phyloP scores from a whole-genome alignment of 2,888 invertebrate genomes.

The Esperia sulphurella region DNA sequence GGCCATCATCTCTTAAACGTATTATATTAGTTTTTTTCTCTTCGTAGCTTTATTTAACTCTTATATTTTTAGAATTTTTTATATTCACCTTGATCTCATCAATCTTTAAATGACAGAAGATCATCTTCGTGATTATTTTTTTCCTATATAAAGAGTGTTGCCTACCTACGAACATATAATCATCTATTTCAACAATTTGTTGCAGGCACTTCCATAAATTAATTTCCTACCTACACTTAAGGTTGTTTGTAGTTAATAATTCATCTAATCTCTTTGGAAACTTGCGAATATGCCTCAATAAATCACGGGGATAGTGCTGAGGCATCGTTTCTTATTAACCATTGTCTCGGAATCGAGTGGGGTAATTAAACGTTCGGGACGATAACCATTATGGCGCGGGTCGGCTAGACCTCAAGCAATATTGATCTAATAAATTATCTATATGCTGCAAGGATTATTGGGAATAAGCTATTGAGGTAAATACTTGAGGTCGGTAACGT shows the following conservation, averaged over 20 bases:
- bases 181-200: background rate
- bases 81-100: no score
- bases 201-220: slow-evolving; percentile 11
- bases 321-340: slow-evolving; percentile 73
- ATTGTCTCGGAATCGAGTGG: slow-evolving; percentile 64
- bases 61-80: no score
- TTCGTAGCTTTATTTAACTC: no score
- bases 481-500: slow-evolving; percentile 23
- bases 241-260: slow-evolving; percentile 52
- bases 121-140: no score
- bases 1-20: background rate
- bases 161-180: background rate
- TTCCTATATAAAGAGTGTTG: no score
- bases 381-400: slow-evolving; percentile 65
- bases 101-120: no score
- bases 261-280: slow-evolving; percentile 58
- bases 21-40: no score
- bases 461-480: slow-evolving; percentile 47
- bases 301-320: slow-evolving; percentile 66
- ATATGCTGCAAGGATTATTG: slow-evolving; percentile 54
- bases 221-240: slow-evolving; percentile 31
- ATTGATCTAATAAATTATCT: slow-evolving; percentile 74
- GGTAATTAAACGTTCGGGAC: slow-evolving; percentile 63
- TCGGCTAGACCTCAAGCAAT: slow-evolving; percentile 59
- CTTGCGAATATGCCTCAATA: slow-evolving; percentile 56